Conservation (phyloP, 2,113 vertebrate species). For the Petromus typicus region DNA sequence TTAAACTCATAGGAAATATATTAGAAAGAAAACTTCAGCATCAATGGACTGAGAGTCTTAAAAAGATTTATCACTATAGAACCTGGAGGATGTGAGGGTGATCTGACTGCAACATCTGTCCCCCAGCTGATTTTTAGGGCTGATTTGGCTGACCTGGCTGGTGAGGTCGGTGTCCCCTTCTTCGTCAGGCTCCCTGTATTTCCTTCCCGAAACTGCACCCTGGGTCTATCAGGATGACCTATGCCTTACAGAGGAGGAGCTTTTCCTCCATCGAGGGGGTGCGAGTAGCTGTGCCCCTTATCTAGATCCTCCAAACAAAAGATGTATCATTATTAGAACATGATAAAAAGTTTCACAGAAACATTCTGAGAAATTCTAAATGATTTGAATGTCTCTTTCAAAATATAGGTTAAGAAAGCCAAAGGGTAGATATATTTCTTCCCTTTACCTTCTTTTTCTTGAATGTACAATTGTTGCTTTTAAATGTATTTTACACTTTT, state of each 20-base stretch:
- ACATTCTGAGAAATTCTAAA: background rate
- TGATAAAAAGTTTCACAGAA: background rate
- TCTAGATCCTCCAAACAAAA: background rate
- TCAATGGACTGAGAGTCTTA: background rate
- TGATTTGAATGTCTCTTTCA: background rate
- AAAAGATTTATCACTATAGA: background rate
- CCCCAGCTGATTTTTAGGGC: too few species aligned
- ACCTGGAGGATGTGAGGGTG: too few species aligned
- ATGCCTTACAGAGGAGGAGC: too few species aligned
- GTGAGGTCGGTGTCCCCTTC: too few species aligned
- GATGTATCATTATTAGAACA: background rate
- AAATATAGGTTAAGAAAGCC: background rate
- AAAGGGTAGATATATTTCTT: background rate
- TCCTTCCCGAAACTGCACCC: too few species aligned
- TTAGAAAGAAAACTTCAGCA: background rate
- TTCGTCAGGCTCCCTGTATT: too few species aligned
- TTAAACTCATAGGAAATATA: slow-evolving; percentile 25
- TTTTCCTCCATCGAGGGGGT: too few species aligned
- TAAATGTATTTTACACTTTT: background rate
- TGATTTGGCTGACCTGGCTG: too few species aligned
- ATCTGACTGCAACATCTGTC: too few species aligned
- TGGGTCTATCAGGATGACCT: too few species aligned
- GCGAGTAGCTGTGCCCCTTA: too few species aligned
- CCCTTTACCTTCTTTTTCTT: background rate
- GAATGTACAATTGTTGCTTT: background rate